Conservation (phyloP, 1,140 invertebrate genomes). For the Aphis gossypii region DNA sequence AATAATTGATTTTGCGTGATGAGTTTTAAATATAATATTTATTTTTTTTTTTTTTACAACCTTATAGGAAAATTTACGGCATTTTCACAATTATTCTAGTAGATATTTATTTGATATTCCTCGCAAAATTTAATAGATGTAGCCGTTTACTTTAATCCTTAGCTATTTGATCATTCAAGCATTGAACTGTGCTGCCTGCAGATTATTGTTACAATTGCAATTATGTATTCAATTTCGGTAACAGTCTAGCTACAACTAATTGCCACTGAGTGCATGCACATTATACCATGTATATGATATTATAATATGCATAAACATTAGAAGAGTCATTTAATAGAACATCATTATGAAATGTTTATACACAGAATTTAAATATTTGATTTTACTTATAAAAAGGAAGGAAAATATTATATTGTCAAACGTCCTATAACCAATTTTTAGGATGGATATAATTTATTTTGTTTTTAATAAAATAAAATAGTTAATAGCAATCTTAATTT, state of each 20-base stretch:
- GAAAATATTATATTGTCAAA: too few species aligned
- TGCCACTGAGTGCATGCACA: not conserved
- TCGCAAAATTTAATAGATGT: not conserved
- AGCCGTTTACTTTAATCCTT: not conserved
- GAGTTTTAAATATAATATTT: too few species aligned
- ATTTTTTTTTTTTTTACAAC: too few species aligned
- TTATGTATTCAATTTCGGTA: not conserved
- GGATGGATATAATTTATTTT: too few species aligned
- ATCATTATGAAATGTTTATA: too few species aligned
- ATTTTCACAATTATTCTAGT: not conserved
- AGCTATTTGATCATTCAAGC: not conserved
- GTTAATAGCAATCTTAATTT: too few species aligned
- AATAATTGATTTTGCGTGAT: too few species aligned
- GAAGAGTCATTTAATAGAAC: not conserved
- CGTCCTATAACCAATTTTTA: too few species aligned
- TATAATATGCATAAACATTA: not conserved
- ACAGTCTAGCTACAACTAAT: not conserved
- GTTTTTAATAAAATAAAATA: too few species aligned
- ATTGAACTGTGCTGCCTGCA: not conserved
- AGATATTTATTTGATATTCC: not conserved
- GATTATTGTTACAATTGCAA: not conserved
- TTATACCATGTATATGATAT: not conserved
- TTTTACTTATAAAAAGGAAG: too few species aligned
- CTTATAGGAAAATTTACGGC: too few species aligned
- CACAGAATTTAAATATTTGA: too few species aligned